Conservation (phyloP, 2,888 invertebrate species). For the Acleris literana region DNA sequence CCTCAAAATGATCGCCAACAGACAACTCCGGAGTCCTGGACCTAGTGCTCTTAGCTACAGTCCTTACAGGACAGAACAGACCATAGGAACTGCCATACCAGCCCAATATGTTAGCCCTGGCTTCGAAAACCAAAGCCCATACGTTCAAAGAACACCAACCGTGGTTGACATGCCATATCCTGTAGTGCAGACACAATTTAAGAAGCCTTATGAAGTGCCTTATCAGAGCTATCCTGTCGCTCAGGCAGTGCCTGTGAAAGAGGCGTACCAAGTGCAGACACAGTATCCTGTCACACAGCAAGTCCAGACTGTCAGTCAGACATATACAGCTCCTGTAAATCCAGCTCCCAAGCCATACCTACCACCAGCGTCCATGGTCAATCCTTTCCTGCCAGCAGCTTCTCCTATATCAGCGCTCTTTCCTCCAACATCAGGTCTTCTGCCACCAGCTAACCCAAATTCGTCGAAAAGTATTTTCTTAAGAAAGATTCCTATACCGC, state of each 20-base stretch:
- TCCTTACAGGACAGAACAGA: background rate
- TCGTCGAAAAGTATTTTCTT: slow-evolving; percentile 57
- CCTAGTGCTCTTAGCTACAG: background rate
- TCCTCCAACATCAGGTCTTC: slow-evolving; percentile 45
- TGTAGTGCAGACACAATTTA: background rate
- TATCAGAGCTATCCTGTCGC: background rate
- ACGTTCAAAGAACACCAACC: background rate
- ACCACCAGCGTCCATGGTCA: slow-evolving; percentile 41
- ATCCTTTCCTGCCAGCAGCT: slow-evolving; percentile 55
- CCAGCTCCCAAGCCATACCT: background rate
- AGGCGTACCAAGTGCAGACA: slow-evolving; percentile 11
- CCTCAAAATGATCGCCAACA: slow-evolving; percentile 12
- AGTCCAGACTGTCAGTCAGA: slow-evolving; percentile 13
- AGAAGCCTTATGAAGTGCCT: background rate
- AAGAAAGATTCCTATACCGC: slow-evolving; percentile 63
- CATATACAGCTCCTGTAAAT: background rate
- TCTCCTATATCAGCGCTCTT: slow-evolving; percentile 54
- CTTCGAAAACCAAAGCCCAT: background rate
- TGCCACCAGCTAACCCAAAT: slow-evolving; percentile 51
- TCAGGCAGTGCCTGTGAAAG: slow-evolving; percentile 7
- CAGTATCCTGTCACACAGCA: slow-evolving; percentile 7
- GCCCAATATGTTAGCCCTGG: background rate
- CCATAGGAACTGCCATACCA: background rate
- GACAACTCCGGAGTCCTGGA: background rate
- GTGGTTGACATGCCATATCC: slow-evolving; percentile 6